Percentiles rank a stretch among this genome's conserved stretches.
These are phyloP conservation scores for Poeciliopsis gracilis DNA, from an alignment of 2,797 vertebrate species.

Conservation along the genomic window DNA sequence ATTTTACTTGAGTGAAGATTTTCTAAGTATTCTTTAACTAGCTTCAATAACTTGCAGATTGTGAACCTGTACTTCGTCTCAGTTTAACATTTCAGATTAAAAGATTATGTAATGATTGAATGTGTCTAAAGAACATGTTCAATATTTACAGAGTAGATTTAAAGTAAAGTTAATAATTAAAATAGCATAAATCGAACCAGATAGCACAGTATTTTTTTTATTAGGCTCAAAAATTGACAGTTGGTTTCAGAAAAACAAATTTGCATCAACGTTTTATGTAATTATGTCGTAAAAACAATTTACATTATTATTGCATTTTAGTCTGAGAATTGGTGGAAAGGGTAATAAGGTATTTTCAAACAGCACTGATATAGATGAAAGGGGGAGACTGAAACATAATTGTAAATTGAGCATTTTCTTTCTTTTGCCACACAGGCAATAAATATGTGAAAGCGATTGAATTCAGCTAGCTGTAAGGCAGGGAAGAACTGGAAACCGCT, in stretches of 20 bases:
- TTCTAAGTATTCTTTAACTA: not conserved
- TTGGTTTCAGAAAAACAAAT: not conserved
- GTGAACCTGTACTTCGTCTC: not conserved
- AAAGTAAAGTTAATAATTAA: not conserved
- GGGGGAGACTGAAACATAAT: not conserved
- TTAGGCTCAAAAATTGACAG: not conserved
- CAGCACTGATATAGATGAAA: not conserved
- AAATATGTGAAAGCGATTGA: not conserved
- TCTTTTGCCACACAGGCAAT: not conserved
- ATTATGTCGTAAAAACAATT: not conserved
- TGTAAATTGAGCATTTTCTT: not conserved
- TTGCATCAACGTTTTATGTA: not conserved
- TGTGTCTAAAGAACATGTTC: not conserved
- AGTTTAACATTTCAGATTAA: not conserved
- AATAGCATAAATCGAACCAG: not conserved
- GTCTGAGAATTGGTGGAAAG: not conserved
- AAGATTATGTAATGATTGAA: not conserved
- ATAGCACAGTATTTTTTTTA: not conserved
- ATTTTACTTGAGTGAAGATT: not conserved
- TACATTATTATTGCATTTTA: not conserved
- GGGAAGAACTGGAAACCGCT: not conserved
- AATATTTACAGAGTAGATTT: not conserved
- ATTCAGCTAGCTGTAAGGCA: not conserved
- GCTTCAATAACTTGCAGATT: constrained; percentile 3
- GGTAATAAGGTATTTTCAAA: not conserved